phyloP scores from a whole-genome alignment of 1,140 invertebrate species.

The Heliconius nattereri region DNA sequence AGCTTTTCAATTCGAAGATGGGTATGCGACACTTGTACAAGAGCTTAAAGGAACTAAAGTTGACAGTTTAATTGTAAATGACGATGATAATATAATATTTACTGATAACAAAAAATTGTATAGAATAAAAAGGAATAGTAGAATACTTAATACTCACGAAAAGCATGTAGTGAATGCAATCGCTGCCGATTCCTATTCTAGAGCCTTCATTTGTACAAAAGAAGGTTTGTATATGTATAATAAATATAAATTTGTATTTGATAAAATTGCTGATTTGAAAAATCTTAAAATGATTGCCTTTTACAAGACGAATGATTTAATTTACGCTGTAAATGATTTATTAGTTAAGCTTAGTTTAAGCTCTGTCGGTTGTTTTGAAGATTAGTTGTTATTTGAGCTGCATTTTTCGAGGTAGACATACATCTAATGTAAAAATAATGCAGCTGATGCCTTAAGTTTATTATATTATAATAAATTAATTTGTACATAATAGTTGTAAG shows the following conservation, averaged over 20 bases:
- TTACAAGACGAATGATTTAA: conserved; percentile 55
- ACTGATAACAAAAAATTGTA: conserved; percentile 54
- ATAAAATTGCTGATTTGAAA: conserved; percentile 58
- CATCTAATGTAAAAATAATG: too few relatives aligned
- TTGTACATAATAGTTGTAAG: background rate
- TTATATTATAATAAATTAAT: background rate
- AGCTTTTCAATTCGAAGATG: conserved; percentile 61
- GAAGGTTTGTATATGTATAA: conserved; percentile 66
- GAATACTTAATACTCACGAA: conserved; percentile 59
- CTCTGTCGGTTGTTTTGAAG: conserved; percentile 53
- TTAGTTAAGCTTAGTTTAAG: conserved; percentile 58
- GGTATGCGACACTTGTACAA: conserved; percentile 42
- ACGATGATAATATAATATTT: conserved; percentile 68
- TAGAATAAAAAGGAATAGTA: conserved; percentile 61
- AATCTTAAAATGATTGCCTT: conserved; percentile 59
- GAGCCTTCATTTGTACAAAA: conserved; percentile 53
- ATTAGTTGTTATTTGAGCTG: conserved; percentile 39
- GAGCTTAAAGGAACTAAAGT: conserved; percentile 52
- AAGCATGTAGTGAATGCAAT: conserved; percentile 46
- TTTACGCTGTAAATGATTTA: conserved; percentile 63
- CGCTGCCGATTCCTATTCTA: conserved; percentile 56
- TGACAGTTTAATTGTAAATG: conserved; percentile 61
- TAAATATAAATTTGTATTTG: conserved; percentile 68
- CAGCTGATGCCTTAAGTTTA: background rate
- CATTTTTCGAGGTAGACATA: too few relatives aligned